phyloP scores from a whole-genome alignment of 2,888 invertebrate species.

The Acleris emargana region DNA sequence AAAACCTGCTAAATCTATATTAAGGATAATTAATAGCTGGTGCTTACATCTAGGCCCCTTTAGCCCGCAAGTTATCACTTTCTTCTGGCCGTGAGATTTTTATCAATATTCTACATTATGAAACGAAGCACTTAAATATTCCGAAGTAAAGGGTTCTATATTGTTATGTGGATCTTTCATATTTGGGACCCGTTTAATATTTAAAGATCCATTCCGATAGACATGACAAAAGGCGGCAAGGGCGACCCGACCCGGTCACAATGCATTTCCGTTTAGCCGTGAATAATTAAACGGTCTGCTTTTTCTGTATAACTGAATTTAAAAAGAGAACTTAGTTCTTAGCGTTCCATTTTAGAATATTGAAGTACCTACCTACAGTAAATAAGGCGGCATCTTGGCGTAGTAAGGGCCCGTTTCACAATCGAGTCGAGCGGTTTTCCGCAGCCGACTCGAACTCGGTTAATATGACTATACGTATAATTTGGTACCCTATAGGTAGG shows the following conservation, averaged over 20 bases:
- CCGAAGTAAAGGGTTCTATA: not conserved
- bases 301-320: constrained; percentile 8
- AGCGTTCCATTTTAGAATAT: not conserved
- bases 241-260: constrained; percentile 21
- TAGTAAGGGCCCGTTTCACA: no score
- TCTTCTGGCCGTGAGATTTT: not conserved
- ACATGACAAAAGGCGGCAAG: constrained; percentile 23
- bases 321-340: constrained; percentile 4
- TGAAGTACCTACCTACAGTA: not conserved
- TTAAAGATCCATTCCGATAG: constrained; percentile 23
- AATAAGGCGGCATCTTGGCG: not conserved
- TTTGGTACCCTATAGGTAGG: no score
- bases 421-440: no score
- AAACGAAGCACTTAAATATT: not conserved
- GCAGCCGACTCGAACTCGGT: no score
- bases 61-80: constrained; percentile 3
- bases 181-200: constrained; percentile 20
- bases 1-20: constrained; percentile 16
- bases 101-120: constrained; percentile 7
- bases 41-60: constrained; percentile 3
- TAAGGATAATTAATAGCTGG: not conserved
- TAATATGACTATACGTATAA: no score
- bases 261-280: constrained; percentile 27
- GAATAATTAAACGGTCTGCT: constrained; percentile 21
- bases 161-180: constrained; percentile 4